Conservation (phyloP, 2,113 vertebrate species). For the Tursiops truncatus region DNA sequence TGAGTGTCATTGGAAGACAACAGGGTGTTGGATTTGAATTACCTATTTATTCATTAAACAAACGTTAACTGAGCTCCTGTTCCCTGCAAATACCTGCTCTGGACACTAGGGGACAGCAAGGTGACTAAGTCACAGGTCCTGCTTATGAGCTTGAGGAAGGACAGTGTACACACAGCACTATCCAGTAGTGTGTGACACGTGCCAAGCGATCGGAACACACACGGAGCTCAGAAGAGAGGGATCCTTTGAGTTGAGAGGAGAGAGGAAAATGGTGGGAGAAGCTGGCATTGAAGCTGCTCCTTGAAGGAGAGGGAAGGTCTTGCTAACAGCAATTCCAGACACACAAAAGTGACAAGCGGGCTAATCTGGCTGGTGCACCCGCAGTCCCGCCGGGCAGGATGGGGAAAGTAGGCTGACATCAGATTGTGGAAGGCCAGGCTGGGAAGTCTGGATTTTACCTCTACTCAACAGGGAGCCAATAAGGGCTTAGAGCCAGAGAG, state of each 20-base stretch:
- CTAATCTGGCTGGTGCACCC: background rate
- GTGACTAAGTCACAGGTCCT: background rate
- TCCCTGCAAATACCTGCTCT: background rate
- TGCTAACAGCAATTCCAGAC: background rate
- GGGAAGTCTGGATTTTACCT: background rate
- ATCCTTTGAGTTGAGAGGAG: background rate
- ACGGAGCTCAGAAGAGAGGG: background rate
- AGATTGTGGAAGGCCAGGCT: background rate
- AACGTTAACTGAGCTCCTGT: background rate
- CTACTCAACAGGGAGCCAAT: accelerated
- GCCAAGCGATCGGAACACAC: background rate
- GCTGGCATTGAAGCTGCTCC: background rate
- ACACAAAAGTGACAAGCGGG: no score
- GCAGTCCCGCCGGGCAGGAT: background rate
- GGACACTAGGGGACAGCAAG: background rate
- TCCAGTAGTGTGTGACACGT: accelerated
- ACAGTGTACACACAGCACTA: accelerated
- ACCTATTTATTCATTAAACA: background rate
- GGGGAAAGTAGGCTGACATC: background rate
- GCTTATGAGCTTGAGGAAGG: background rate
- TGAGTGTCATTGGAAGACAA: background rate
- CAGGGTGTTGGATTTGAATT: background rate
- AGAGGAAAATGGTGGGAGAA: accelerated
- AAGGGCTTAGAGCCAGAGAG: background rate
- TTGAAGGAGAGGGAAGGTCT: background rate